phyloP scores from a whole-genome alignment of 2,888 invertebrate species.

The Polia nebulosa region DNA sequence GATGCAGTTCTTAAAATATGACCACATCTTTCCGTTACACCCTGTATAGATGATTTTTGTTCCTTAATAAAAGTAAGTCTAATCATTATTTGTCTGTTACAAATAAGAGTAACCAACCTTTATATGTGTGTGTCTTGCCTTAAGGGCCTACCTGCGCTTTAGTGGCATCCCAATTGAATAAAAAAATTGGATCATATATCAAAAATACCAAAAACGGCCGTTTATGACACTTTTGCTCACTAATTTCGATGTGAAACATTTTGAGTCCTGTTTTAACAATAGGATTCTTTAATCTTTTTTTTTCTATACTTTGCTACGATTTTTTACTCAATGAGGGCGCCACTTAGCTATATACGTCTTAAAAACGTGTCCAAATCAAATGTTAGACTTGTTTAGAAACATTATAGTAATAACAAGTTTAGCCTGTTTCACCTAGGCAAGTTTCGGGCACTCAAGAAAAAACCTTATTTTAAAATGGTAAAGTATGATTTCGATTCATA shows the following conservation, averaged over 20 bases:
- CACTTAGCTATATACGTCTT: neutral
- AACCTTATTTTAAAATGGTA: conserved; percentile 3
- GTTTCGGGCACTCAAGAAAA: neutral
- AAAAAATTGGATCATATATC: too few relatives aligned
- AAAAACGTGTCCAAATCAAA: conserved; percentile 9
- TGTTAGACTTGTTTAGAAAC: conserved; percentile 28
- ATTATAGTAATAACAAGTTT: conserved; percentile 43
- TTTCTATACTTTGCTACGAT: neutral
- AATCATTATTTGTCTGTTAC: neutral
- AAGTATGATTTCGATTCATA: conserved; percentile 15
- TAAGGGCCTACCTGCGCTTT: too few relatives aligned
- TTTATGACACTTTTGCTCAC: too few relatives aligned
- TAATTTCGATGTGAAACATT: too few relatives aligned
- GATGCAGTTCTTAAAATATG: too few relatives aligned
- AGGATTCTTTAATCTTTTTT: too few relatives aligned
- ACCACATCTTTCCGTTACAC: too few relatives aligned
- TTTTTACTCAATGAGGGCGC: too few relatives aligned
- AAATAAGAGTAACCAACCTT: too few relatives aligned
- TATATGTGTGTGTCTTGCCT: neutral
- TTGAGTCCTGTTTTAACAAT: too few relatives aligned
- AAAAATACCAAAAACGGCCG: too few relatives aligned
- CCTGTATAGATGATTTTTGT: neutral
- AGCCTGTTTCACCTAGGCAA: conserved; percentile 6
- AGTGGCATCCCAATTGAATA: too few relatives aligned
- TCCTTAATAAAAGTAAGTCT: neutral